Percentiles rank a stretch among this genome's conserved stretches.
phyloP scores from a whole-genome alignment of 2,797 vertebrate species.

The Danio albolineatus region DNA sequence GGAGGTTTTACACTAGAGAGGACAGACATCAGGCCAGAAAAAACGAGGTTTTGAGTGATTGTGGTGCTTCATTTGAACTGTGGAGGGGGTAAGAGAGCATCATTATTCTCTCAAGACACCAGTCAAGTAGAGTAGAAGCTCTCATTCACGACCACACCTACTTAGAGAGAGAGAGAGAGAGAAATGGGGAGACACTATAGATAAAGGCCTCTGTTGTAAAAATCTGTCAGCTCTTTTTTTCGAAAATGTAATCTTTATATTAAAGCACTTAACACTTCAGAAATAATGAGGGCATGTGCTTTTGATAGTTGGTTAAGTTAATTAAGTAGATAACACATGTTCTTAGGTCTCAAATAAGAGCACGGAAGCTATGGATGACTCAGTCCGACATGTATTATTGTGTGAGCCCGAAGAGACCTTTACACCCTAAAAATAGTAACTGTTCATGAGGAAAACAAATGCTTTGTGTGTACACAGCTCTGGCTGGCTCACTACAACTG shows the following conservation, averaged over 20 bases:
- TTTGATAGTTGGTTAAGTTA: constrained; percentile 13
- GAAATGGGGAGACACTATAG: constrained; percentile 1
- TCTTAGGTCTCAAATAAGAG: neutral
- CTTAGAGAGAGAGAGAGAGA: neutral
- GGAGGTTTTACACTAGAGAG: constrained; percentile 19
- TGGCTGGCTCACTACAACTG: constrained; percentile 7
- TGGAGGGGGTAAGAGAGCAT: constrained; percentile 59
- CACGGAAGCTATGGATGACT: neutral
- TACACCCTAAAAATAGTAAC: constrained; percentile 43
- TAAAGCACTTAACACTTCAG: constrained; percentile 13
- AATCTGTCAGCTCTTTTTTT: neutral
- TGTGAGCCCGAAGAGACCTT: constrained; percentile 33
- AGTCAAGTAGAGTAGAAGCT: constrained; percentile 32
- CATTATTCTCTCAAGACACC: constrained; percentile 29
- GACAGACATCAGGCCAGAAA: neutral
- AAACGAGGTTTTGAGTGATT: constrained; percentile 11
- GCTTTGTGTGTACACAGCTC: constrained; percentile 32
- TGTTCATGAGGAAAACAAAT: constrained; percentile 39
- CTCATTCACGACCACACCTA: neutral
- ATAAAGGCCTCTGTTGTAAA: neutral
- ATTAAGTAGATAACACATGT: neutral
- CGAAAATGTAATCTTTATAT: neutral
- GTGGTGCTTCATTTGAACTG: constrained; percentile 55
- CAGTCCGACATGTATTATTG: constrained; percentile 8
- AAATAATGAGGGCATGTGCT: neutral